Conservation (phyloP, 2,888 invertebrate species). For the Leptinotarsa rubiginosa region DNA sequence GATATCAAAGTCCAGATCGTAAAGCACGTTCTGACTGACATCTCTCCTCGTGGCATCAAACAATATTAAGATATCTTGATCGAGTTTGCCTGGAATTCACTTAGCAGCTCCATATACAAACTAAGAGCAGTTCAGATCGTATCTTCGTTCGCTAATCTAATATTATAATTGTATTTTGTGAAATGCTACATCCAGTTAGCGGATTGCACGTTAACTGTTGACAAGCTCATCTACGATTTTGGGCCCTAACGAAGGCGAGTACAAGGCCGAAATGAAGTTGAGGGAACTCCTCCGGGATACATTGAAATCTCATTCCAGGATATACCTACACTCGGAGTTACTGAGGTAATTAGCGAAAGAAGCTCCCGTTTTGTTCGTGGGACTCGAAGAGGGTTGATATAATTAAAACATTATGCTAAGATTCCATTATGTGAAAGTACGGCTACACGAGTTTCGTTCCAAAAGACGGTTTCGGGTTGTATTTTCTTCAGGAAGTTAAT, state of each 20-base stretch:
- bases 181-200: slow-evolving; percentile 68
- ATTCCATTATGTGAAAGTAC: slow-evolving; percentile 21
- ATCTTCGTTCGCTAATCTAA: slow-evolving; percentile 66
- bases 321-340: slow-evolving; percentile 52
- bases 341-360: slow-evolving; percentile 50
- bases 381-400: slow-evolving; percentile 42
- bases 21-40: slow-evolving; percentile 49
- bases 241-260: slow-evolving; percentile 47
- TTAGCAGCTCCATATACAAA: slow-evolving; percentile 54
- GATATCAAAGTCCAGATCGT: slow-evolving; percentile 55
- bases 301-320: slow-evolving; percentile 67
- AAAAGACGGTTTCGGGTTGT: background rate
- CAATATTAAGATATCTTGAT: slow-evolving; percentile 63
- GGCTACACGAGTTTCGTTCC: slow-evolving; percentile 20
- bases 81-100: slow-evolving; percentile 62
- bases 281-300: slow-evolving; percentile 66
- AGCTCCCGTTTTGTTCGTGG: slow-evolving; percentile 49
- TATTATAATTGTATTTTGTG: slow-evolving; percentile 68
- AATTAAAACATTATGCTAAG: slow-evolving; percentile 49
- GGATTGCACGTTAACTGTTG: slow-evolving; percentile 66
- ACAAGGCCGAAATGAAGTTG: slow-evolving; percentile 24
- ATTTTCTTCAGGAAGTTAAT: background rate
- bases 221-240: slow-evolving; percentile 54
- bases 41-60: slow-evolving; percentile 56
- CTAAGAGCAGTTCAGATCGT: slow-evolving; percentile 58